phyloP scores from a whole-genome alignment of 2,797 vertebrate genomes.

The Steatocranus sp. region DNA sequence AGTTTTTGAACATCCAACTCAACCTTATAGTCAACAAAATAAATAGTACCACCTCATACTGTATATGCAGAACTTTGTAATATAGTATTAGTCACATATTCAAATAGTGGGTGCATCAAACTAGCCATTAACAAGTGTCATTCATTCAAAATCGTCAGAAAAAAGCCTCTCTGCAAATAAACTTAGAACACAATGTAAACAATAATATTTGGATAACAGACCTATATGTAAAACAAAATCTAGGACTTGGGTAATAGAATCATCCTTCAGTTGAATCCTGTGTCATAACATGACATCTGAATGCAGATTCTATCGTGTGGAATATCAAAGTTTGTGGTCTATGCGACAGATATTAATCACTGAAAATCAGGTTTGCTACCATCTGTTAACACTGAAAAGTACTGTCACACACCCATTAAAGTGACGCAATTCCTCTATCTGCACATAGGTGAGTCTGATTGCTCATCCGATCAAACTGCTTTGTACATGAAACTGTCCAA shows the following conservation, averaged over 20 bases:
- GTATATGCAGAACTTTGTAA: background rate
- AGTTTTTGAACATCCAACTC: background rate
- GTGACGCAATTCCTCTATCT: accelerated
- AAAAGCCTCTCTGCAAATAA: background rate
- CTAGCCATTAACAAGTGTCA: background rate
- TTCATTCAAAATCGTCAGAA: background rate
- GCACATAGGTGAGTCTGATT: background rate
- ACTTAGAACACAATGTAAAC: background rate
- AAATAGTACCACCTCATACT: background rate
- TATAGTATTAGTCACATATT: background rate
- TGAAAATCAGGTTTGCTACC: background rate
- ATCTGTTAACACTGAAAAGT: background rate
- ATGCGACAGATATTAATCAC: background rate
- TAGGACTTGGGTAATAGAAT: accelerated
- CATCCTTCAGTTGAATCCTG: background rate
- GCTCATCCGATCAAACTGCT: background rate
- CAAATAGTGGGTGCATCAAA: background rate
- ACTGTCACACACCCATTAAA: background rate
- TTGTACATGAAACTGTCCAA: background rate
- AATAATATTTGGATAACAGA: background rate
- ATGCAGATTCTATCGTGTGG: background rate
- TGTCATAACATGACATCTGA: background rate
- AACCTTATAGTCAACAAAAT: background rate
- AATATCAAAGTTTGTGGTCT: background rate
- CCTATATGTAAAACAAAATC: background rate